Base-by-base conservation (phyloP, 2,113 vertebrate genomes). In the Chaetura pelagica region DNA sequence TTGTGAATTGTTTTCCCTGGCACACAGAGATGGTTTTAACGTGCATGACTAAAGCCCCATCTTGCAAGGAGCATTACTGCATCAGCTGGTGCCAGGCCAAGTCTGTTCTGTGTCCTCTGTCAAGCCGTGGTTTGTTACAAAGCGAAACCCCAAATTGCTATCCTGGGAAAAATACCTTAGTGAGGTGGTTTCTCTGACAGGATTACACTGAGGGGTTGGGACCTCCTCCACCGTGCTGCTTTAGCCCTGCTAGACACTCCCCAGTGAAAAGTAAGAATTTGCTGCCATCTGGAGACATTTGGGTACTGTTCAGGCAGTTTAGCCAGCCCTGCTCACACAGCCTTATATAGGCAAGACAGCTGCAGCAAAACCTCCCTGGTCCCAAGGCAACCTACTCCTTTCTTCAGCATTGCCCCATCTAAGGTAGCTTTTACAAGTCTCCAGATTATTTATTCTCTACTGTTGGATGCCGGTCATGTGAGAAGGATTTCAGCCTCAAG, bases 231-330 rank as follows among this genome's bases (percentile, higher is more conserved):
- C 7, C 0, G 1, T 9, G 11, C 26, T 77, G 22, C 44, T 92
- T 29, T 68, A 44, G 72, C 61, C 46, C 44, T 63, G 48, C 51
- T 38, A 3, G 68, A 90, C 42, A 7, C 52, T 96, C 52, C 30
- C 61, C 44, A 27, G 86, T 0, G 0, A 89, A 96, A 97, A 84
- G 26, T 92, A 21, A 30, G 93, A 90, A 91, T 95, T 55, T 97
- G 96, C 96, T 96, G 96, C 92, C 96, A 93, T 96, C 94, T 96
- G 90, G 84, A 94, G 96, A 92, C 90, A 61, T 86, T 10, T 81
- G 90, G 79, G 76, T 78, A 79, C 79, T 93, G 29, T 49, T 96
- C 90, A 91, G 81, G 83, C 66, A 0, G 2, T 55, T 93, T 91
- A 63, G 34, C 26, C 46, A 51, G 67, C 40, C 6, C 76, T 71